Conservation (phyloP, 2,888 invertebrate species). For the Heteromurus nitidus region DNA sequence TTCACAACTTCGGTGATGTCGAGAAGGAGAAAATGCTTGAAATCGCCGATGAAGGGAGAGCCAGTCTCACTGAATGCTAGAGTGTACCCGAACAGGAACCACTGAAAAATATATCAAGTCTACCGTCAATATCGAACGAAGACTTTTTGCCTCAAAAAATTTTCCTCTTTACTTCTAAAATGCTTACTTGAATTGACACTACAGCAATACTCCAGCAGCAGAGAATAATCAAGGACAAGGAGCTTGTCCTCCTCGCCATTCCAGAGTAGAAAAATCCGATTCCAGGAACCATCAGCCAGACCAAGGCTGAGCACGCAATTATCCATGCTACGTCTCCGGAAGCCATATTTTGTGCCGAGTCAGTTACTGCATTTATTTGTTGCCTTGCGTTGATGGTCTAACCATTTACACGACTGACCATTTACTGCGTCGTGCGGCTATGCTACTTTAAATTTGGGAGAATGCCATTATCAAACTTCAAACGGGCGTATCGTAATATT, state of each 20-base stretch:
- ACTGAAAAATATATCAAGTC: constrained; percentile 37
- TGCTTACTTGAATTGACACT: constrained; percentile 69
- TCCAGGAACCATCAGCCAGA: constrained; percentile 70
- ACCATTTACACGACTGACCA: no score
- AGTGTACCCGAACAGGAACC: constrained; percentile 68
- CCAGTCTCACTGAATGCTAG: constrained; percentile 58
- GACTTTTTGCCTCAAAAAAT: background rate
- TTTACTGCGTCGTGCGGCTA: no score
- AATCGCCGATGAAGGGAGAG: constrained; percentile 62
- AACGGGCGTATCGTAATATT: no score
- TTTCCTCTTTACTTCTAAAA: no score
- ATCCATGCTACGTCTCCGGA: no score
- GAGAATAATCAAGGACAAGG: constrained; percentile 65
- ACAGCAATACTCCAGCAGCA: constrained; percentile 68
- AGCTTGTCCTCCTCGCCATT: constrained; percentile 63
- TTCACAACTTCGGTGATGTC: constrained; percentile 48
- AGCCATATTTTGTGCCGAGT: no score
- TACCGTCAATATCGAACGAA: background rate
- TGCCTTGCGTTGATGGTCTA: no score
- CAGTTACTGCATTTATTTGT: no score
- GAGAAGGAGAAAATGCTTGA: constrained; percentile 61
- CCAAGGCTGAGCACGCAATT: no score
- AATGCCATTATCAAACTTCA: no score
- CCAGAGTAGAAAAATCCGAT: constrained; percentile 71
- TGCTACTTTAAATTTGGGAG: no score